Evolutionary conservation across 2,113 vertebrate genomes (phyloP), one percentile per base, ranked within the genome.

Genomic region (Rhea pennata): DNA sequence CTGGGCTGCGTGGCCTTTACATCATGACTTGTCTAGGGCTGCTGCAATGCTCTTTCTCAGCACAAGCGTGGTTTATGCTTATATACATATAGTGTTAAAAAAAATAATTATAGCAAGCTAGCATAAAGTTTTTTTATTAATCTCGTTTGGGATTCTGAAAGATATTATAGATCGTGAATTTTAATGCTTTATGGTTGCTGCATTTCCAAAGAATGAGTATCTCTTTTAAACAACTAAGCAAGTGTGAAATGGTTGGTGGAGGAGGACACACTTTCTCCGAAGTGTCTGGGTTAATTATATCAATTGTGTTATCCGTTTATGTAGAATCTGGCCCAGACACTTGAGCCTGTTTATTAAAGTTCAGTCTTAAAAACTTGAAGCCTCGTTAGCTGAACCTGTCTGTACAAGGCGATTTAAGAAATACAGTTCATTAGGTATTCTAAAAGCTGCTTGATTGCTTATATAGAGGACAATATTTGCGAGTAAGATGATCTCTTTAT

Each of bases 311-410:
- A 39, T 5, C 23, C 10, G 24, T 76, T 89, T 27, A 78, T 80
- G 82, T 83, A 46, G 77, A 88, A 85, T 76, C 77, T 22, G 14
- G 10, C n/a, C 58, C 1, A 2, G 61, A 40, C 72, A 70, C 72
- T 61, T 91, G 95, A 95, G 85, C 78, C 54, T 48, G 5, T 89
- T 96, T 95, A 72, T 94, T 88, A 95, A 89, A 96, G 75, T 81
- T 96, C 81, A 84, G 0, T 72, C 11, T 92, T 67, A 58, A 78
- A 78, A 85, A 73, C 58, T 53, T 83, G 59, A 62, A 70, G 72
- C 78, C 72, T 61, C 88, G 67, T 95, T 83, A 90, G 66, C 70
- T 66, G 92, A 87, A 48, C 58, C 88, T 80, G 53, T 46, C n/a
- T 71, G 65, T 51, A 42, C 44, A 48, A 61, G 90, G 58, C 58